Evolutionary conservation across 37 sponge, comb jelly and placozoan genomes (phyloP), one percentile per base, ranked within the genome.

Genomic region (Geodia barretti): DNA sequence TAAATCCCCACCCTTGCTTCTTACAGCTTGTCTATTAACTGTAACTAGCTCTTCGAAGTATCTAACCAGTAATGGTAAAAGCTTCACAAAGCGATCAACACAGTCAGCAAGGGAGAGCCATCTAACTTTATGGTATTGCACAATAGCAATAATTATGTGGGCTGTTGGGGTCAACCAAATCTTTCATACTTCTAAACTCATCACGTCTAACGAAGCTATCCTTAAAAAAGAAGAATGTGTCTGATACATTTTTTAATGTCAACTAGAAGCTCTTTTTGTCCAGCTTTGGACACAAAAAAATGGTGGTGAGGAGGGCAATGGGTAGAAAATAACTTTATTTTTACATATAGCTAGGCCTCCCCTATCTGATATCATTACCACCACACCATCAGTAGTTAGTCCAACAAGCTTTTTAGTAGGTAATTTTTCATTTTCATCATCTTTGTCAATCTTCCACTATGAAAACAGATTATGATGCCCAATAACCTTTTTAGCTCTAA

Each of bases 11-110:
- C 74, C 41, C 39, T 42, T 41, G 74, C 4, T 73, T 42, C 74
- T 47, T 47, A 73, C 74, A 24, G 74, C 74, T 24, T 28, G 4
- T n/a, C n/a, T n/a, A n/a, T n/a, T n/a, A n/a, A n/a, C n/a, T n/a
- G n/a, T n/a, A n/a, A n/a, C n/a, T n/a, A n/a, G n/a, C n/a, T 73
- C 74, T 73, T 73, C 74, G 43, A 73, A 73, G 23, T 73, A 73
- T 35, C 74, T 21, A 42, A 73, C 58, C 41, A 73, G 74, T 40
- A 41, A 24, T 36, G 71, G 35, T 5, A 70, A 34, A 35, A 20
- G 35, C 11, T 34, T 7, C 29, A 70, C 71, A 23, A 33, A 37
- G 7, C 39, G 19, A 11, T 21, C 39, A 30, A 20, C 71, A 70
- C 39, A 33, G 11, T 39, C 47, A 42, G 58, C 74, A n/a, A 73